Evolutionary conservation across 1,140 invertebrate species (phyloP).

Genomic region (Drepana arcuata): DNA sequence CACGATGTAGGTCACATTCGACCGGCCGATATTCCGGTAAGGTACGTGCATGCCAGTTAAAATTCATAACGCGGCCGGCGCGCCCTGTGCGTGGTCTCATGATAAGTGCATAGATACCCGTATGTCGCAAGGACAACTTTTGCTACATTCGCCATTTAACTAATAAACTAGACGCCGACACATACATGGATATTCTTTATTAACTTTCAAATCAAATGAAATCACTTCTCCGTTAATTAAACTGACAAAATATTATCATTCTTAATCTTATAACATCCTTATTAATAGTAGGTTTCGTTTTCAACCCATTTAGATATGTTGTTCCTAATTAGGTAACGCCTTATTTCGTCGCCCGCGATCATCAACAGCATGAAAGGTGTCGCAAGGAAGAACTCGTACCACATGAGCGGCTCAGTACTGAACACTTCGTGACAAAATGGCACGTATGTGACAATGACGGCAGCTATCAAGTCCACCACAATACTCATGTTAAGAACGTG

Average conservation of each 20-base stretch:
- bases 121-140: slow-evolving; percentile 22
- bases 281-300: slow-evolving; percentile 86
- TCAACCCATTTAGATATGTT: slow-evolving; percentile 85
- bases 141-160: slow-evolving; percentile 7
- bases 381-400: slow-evolving; percentile 83
- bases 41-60: slow-evolving; percentile 32
- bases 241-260: no score
- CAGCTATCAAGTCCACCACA: slow-evolving; percentile 77
- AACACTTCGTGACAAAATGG: slow-evolving; percentile 78
- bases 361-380: slow-evolving; percentile 83
- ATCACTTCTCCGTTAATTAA: neutral
- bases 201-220: neutral
- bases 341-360: slow-evolving; percentile 82
- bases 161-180: no score
- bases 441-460: slow-evolving; percentile 78
- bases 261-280: no score
- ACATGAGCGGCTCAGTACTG: slow-evolving; percentile 67
- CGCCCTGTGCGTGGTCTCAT: no score
- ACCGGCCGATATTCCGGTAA: slow-evolving; percentile 25
- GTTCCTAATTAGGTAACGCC: slow-evolving; percentile 81
- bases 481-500: slow-evolving; percentile 81
- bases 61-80: slow-evolving; percentile 53
- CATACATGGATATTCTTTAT: no score
- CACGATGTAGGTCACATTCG: slow-evolving; percentile 29
- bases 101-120: slow-evolving; percentile 5